These are phyloP conservation scores for Lamellibrachia columna DNA, from an alignment of 2,888 invertebrate genomes.

Conservation along the genomic window DNA sequence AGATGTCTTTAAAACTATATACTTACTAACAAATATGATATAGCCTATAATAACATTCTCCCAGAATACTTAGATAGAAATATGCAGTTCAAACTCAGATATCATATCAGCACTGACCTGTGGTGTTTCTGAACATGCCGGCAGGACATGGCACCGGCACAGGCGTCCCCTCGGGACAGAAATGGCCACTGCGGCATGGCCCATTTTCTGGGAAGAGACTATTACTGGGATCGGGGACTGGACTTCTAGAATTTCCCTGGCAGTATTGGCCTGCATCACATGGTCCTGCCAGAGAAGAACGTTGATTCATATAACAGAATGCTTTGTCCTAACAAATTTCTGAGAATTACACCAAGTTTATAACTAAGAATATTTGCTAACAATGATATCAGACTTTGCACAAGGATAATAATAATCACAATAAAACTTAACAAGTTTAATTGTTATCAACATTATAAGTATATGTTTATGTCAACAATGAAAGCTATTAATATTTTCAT, in stretches of 20 bases:
- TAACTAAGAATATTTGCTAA: not conserved
- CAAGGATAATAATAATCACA: too few relatives aligned
- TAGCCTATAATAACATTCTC: not conserved
- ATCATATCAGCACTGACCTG: conserved; percentile 46
- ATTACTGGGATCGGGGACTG: conserved; percentile 48
- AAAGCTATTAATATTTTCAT: too few relatives aligned
- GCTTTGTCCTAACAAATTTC: not conserved
- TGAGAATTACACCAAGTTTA: not conserved
- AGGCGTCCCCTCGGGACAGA: conserved; percentile 59
- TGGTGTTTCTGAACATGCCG: conserved; percentile 55
- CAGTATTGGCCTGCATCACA: conserved; percentile 62
- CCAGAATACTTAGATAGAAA: not conserved
- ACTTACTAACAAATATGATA: not conserved
- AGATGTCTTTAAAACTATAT: not conserved
- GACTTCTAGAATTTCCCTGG: conserved; percentile 54
- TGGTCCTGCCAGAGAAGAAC: conserved; percentile 45
- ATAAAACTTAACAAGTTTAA: too few relatives aligned
- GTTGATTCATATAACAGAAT: not conserved
- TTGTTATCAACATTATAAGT: too few relatives aligned
- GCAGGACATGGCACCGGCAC: conserved; percentile 54
- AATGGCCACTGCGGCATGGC: conserved; percentile 55
- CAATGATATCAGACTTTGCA: too few relatives aligned
- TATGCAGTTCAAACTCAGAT: not conserved
- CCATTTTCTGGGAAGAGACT: conserved; percentile 54
- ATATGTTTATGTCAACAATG: too few relatives aligned